Evolutionary conservation across 1,140 invertebrate genomes (phyloP), one percentile per base, ranked within the genome.

Genomic region (Cyphomyrmex costatus): DNA sequence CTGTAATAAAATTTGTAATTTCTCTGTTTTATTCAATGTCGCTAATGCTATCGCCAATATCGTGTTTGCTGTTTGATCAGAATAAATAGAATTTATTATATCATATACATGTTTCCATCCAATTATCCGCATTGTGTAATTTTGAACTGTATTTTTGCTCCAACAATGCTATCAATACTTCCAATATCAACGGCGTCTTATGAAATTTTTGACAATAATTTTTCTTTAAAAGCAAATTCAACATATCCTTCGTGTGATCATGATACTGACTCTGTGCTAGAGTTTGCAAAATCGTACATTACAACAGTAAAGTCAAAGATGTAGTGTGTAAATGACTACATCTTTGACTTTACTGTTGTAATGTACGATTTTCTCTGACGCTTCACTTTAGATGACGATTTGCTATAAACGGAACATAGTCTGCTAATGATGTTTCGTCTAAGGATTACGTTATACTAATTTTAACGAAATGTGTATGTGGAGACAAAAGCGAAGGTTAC

Each of bases 131-230:
- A 3, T 65, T 33, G 93, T 91, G 6, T 86, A 90, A 8, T 92
- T 42, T 14, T 4, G 21, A 36, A 60, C 80, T 92, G 93, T 46
- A 65, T 89, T 0, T 94, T 91, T 65, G 87, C 33, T 91, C 85
- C 5, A 96, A 65, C 56, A 96, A 92, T 79, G 86, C 89, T 70
- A 91, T 93, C 1, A 96, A 80, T 0, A 96, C 46, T 92, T 96
- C 96, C 78, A 96, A 94, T 89, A 96, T 95, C 14, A 96, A 88
- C 0, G 96, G 96, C 1, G 95, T 95, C 51, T 94, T 95, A 51
- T 94, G 95, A 86, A 96, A 95, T 60, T 95, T 93, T 5, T 93
- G 88, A 86, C 96, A 96, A 88, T 96, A 96, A 0, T 94, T 91
- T 56, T 94, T 91, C 24, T 93, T 27, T 1, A 92, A 79, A 0